Evolutionary conservation across 1,140 invertebrate species (phyloP).

Genomic region (Drosophila miranda): DNA sequence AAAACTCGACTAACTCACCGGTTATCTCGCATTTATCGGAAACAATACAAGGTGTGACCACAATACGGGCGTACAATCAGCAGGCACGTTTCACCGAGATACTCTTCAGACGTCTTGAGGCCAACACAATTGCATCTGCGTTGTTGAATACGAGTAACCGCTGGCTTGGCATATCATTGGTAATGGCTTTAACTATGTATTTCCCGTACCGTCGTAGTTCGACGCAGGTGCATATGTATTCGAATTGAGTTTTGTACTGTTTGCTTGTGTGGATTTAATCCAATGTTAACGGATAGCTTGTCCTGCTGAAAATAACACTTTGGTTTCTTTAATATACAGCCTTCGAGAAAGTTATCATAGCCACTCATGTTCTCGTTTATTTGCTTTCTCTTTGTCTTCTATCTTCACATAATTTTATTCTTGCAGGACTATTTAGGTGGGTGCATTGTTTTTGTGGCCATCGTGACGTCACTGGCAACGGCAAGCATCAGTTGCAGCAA

Average conservation of each 20-base stretch:
- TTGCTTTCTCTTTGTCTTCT: conserved; percentile 10
- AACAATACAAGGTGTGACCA: conserved; percentile 87
- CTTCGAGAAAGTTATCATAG: too few species aligned
- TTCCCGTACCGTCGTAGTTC: conserved; percentile 10
- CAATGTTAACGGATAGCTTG: too few species aligned
- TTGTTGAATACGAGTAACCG: conserved; percentile 91
- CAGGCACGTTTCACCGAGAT: conserved; percentile 86
- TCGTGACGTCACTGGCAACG: conserved; percentile 86
- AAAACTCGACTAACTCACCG: conserved; percentile 88
- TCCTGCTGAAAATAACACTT: not conserved
- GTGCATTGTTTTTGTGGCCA: conserved; percentile 88
- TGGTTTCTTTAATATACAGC: not conserved
- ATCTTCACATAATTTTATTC: conserved; percentile 39
- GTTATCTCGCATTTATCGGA: conserved; percentile 89
- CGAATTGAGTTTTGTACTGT: conserved; percentile 37
- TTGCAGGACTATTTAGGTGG: conserved; percentile 92
- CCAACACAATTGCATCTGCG: conserved; percentile 89
- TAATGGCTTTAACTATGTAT: conserved; percentile 82
- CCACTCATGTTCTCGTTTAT: too few species aligned
- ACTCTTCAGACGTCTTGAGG: conserved; percentile 87
- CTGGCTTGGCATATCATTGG: conserved; percentile 91
- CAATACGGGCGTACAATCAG: conserved; percentile 88
- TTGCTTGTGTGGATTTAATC: conserved; percentile 1
- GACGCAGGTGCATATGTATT: conserved; percentile 43
- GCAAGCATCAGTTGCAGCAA: conserved; percentile 82